Conservation (phyloP, 92 coral and sea anemone genomes). For the Metridium senile region DNA sequence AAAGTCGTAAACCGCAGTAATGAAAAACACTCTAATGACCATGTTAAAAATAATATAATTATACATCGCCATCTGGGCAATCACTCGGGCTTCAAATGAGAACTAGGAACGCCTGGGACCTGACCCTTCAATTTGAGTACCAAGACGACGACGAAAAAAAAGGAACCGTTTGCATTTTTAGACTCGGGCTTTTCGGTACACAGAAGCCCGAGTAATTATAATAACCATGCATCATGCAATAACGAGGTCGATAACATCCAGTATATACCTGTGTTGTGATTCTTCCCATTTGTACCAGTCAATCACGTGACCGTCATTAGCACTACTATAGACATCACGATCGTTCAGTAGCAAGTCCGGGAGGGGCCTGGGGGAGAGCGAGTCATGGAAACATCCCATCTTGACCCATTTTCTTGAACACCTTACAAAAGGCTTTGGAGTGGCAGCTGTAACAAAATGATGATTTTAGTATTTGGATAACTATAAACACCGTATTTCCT, state of each 20-base stretch:
- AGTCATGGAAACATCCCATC: slow-evolving; percentile 65
- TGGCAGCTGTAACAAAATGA: not conserved
- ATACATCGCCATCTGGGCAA: no score
- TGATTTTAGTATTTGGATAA: not conserved
- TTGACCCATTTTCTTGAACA: slow-evolving; percentile 62
- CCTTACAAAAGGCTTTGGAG: slow-evolving; percentile 27
- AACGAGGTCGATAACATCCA: no score
- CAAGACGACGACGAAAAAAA: no score
- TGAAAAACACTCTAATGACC: no score
- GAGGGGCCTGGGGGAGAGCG: slow-evolving; percentile 47
- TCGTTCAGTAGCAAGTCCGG: slow-evolving; percentile 67
- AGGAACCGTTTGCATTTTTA: no score
- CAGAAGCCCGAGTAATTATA: no score
- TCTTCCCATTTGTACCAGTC: slow-evolving; percentile 64
- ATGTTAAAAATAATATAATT: no score
- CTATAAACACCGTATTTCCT: no score
- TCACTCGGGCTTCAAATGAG: no score
- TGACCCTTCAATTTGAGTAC: no score
- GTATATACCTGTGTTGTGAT: slow-evolving; percentile 67
- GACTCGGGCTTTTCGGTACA: not conserved
- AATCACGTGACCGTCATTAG: slow-evolving; percentile 44
- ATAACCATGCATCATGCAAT: not conserved
- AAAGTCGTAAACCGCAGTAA: no score
- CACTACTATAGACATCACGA: slow-evolving; percentile 41
- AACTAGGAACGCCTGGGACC: no score